A percentile compares a stretch with the other conserved stretches of the same genome.
Conservation (phyloP, 2,797 vertebrate species). For the Acanthopagrus latus region DNA sequence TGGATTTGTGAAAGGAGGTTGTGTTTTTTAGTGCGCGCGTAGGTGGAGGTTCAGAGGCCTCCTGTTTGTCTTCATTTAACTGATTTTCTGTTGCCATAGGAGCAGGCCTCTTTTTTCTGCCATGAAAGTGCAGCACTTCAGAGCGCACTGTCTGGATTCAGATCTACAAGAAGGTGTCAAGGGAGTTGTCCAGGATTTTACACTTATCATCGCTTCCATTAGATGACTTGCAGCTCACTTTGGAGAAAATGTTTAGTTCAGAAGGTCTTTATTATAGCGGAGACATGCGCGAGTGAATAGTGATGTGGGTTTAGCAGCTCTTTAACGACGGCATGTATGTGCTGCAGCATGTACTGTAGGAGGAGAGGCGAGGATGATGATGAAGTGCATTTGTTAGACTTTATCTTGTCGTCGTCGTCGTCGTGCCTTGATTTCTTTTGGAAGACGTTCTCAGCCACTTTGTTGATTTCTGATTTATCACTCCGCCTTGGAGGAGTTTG, state of each 20-base stretch:
- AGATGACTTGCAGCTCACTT: slow-evolving; percentile 74
- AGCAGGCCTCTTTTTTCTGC: slow-evolving; percentile 75
- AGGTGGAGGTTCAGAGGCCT: slow-evolving; percentile 85
- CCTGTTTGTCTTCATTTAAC: slow-evolving; percentile 85
- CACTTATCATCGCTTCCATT: slow-evolving; percentile 71
- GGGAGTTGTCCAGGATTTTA: slow-evolving; percentile 83
- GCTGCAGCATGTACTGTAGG: slow-evolving; percentile 9
- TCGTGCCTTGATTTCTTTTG: slow-evolving; percentile 35
- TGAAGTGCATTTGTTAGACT: slow-evolving; percentile 33
- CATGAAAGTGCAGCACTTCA: slow-evolving; percentile 79
- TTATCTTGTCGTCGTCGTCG: slow-evolving; percentile 37
- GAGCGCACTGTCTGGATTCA: slow-evolving; percentile 71
- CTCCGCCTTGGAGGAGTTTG: slow-evolving; percentile 31
- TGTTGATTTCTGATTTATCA: slow-evolving; percentile 50
- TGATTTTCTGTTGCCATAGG: slow-evolving; percentile 86
- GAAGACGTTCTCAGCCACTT: slow-evolving; percentile 33
- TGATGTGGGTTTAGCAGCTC: slow-evolving; percentile 56
- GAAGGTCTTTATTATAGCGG: slow-evolving; percentile 56
- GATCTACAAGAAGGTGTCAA: slow-evolving; percentile 76
- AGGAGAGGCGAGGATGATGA: slow-evolving; percentile 5
- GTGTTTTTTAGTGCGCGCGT: slow-evolving; percentile 79
- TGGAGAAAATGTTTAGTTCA: slow-evolving; percentile 68
- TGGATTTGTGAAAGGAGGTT: slow-evolving; percentile 83
- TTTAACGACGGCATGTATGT: slow-evolving; percentile 33
- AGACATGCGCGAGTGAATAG: slow-evolving; percentile 41